Evolutionary conservation across 35 echinoderm and acorn worm genomes (phyloP), one percentile per base, ranked within the genome.

Genomic region (Stichopus chloronotus): DNA sequence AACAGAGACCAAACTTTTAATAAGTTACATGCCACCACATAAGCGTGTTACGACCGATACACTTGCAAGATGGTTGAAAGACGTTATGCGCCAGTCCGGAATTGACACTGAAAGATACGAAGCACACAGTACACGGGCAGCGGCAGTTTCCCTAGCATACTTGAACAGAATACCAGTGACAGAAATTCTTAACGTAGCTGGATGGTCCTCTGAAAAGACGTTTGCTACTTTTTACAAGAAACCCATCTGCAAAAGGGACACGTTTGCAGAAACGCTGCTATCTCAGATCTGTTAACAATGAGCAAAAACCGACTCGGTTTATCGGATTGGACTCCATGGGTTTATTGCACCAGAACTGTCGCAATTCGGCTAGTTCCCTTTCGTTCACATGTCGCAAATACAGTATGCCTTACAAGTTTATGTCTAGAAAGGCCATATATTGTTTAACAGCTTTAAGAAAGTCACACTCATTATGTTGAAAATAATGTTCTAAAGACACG

Each of bases 41-140:
- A 13, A 24, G 79, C 13, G 5, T 82, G 53, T 17, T n/a, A n/a
- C n/a, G n/a, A n/a, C n/a, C n/a, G n/a, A n/a, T n/a, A n/a, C n/a
- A n/a, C n/a, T n/a, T n/a, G n/a, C n/a, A n/a, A n/a, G n/a, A n/a
- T n/a, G n/a, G n/a, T n/a, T n/a, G n/a, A n/a, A n/a, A n/a, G n/a
- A 83, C 16, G 79, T 83, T 83, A 30, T 92, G 76, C 4, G 53
- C 30, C 77, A 61, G 55, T 30, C 91, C 55, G 91, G 91, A 43
- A 81, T 92, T 24, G 58, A 92, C 60, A 83, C 91, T 17, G 58
- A 58, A 23, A 84, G 25, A 25, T 83, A 63, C 60, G 86, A 85
- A 83, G 92, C 92, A 54, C 92, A 93, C 61, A 84, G 78, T 22
- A 93, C 92, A 56, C 77, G 80, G 57, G 92, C 79, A 93, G 92